Evolutionary conservation across 2,888 invertebrate species (phyloP).

Genomic region (Cepaea hortensis): DNA sequence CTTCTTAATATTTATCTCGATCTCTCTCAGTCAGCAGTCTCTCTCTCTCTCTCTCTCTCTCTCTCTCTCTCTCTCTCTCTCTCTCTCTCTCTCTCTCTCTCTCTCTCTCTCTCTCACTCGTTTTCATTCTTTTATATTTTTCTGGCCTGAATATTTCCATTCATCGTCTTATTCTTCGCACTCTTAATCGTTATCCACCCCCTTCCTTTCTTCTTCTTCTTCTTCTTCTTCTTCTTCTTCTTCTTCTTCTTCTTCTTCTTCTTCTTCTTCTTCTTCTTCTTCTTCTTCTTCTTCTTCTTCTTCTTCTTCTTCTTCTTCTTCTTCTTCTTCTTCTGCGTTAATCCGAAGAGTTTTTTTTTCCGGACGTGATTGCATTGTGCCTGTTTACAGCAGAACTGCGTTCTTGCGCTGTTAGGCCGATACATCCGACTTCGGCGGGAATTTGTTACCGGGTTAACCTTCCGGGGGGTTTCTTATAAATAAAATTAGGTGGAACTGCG

Average conservation of each 20-base stretch:
- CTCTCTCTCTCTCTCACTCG: neutral
- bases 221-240: slow-evolving; percentile 39
- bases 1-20: too few relatives aligned
- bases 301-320: slow-evolving; percentile 38
- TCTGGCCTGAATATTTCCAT: slow-evolving; percentile 8
- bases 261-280: slow-evolving; percentile 36
- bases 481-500: too few relatives aligned
- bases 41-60: slow-evolving; percentile 7
- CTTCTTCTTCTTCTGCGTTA: slow-evolving; percentile 24
- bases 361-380: too few relatives aligned
- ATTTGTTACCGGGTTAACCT: too few relatives aligned
- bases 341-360: too few relatives aligned
- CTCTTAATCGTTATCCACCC: neutral
- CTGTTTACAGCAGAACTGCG: too few relatives aligned
- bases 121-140: slow-evolving; percentile 4
- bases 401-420: too few relatives aligned
- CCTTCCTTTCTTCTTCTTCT: slow-evolving; percentile 29
- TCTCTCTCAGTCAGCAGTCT: too few relatives aligned
- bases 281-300: slow-evolving; percentile 35
- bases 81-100: neutral
- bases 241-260: slow-evolving; percentile 35
- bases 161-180: slow-evolving; percentile 26
- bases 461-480: too few relatives aligned
- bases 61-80: neutral
- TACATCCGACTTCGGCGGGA: too few relatives aligned